Conservation (phyloP, 2,888 invertebrate species). For the Empis stercorea region DNA sequence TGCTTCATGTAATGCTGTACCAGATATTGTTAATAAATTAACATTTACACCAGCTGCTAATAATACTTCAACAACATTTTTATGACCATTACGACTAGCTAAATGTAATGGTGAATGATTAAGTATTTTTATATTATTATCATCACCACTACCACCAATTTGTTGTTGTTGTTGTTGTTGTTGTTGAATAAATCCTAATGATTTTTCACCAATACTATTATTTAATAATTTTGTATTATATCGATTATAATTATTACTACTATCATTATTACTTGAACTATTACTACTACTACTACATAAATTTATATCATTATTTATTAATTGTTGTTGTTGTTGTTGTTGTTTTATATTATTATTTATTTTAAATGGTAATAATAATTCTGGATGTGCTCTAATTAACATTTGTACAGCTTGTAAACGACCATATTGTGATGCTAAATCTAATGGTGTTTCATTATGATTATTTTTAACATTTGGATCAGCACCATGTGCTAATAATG, state of each 20-base stretch:
- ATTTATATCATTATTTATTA: conserved; percentile 20
- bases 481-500: conserved; percentile 71
- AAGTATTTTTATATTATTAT: background rate
- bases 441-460: conserved; percentile 82
- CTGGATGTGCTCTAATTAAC: conserved; percentile 70
- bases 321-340: conserved; percentile 17
- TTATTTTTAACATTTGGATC: conserved; percentile 79
- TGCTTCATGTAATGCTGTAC: conserved; percentile 88
- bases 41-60: conserved; percentile 78
- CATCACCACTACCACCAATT: too few relatives aligned
- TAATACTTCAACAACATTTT: conserved; percentile 69
- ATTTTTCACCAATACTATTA: background rate
- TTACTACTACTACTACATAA: conserved; percentile 40
- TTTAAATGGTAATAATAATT: conserved; percentile 61
- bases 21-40: conserved; percentile 71
- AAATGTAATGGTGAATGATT: conserved; percentile 77
- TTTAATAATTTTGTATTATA: background rate
- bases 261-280: background rate
- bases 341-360: conserved; percentile 13
- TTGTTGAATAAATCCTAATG: background rate
- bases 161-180: background rate
- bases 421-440: conserved; percentile 87
- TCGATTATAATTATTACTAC: background rate
- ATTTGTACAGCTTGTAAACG: conserved; percentile 73
- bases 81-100: conserved; percentile 85